phyloP scores from a whole-genome alignment of 2,113 vertebrate species.

The Myrmecobius fasciatus region DNA sequence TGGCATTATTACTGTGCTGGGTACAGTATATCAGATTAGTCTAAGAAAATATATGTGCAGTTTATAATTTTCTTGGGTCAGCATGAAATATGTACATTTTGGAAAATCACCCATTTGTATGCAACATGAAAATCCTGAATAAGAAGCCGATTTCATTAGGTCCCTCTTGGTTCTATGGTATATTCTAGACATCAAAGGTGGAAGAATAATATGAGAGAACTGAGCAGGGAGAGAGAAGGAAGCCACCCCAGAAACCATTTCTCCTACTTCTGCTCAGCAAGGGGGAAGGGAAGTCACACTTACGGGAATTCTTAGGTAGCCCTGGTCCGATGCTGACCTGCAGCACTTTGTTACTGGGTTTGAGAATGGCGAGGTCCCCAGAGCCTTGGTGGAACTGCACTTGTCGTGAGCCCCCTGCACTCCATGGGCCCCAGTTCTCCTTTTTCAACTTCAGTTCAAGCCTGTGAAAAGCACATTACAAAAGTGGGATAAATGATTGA shows the following conservation, averaged over 20 bases:
- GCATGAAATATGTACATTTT: not conserved
- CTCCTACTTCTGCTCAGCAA: not conserved
- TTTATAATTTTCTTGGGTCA: not conserved
- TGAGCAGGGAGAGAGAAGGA: not conserved
- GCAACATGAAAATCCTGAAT: not conserved
- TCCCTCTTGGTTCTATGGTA: not conserved
- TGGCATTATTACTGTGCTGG: not conserved
- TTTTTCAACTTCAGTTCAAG: conserved; percentile 98
- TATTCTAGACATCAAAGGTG: rapidly evolving
- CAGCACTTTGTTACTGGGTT: conserved; percentile 95
- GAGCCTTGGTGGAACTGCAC: conserved; percentile 93
- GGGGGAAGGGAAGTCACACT: conserved; percentile 79
- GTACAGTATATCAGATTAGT: not conserved
- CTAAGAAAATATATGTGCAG: not conserved
- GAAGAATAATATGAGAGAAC: not conserved
- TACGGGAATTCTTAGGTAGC: conserved; percentile 95
- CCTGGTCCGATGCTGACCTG: conserved; percentile 97
- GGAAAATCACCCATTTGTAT: not conserved
- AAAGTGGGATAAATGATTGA: not conserved
- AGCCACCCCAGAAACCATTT: not conserved
- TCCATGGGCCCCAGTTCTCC: conserved; percentile 97
- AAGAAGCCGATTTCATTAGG: not conserved
- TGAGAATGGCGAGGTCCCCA: conserved; percentile 89
- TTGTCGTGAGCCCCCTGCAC: conserved; percentile 92
- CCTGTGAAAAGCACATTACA: conserved; percentile 79